phyloP scores from a whole-genome alignment of 2,888 invertebrate species.

The Anoplius nigerrimus region DNA sequence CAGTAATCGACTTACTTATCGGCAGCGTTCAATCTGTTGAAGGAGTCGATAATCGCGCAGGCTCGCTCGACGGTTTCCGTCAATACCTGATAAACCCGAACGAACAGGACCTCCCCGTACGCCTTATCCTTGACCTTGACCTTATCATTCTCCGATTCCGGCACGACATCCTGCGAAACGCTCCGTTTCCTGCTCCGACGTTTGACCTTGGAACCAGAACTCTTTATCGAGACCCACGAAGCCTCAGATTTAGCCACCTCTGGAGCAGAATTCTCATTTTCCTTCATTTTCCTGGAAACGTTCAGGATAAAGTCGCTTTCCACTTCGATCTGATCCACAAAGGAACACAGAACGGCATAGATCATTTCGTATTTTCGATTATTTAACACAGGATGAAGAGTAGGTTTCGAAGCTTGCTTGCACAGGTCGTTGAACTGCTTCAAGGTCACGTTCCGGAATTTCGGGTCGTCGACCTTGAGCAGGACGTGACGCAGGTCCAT shows the following conservation, averaged over 20 bases:
- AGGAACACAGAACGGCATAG: conserved; percentile 53
- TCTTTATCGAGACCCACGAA: conserved; percentile 3
- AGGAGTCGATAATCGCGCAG: conserved; percentile 54
- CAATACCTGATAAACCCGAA: conserved; percentile 53
- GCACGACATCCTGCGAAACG: background rate
- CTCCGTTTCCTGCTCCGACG: background rate
- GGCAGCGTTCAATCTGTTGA: conserved; percentile 47
- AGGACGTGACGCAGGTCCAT: conserved; percentile 51
- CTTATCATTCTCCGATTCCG: background rate
- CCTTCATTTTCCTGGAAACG: background rate
- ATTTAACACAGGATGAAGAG: background rate
- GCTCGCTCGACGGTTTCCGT: conserved; percentile 45
- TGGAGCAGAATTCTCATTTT: background rate
- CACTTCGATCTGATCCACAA: conserved; percentile 57
- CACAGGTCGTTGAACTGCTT: conserved; percentile 43
- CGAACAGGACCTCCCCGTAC: conserved; percentile 56
- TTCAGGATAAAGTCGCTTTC: conserved; percentile 44
- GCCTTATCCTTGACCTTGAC: background rate
- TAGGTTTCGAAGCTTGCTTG: conserved; percentile 40
- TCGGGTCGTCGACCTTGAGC: conserved; percentile 36
- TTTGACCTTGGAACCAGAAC: background rate
- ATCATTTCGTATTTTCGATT: conserved; percentile 39
- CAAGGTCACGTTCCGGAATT: conserved; percentile 31
- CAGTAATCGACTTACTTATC: conserved; percentile 20
- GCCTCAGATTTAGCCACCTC: background rate